Evolutionary conservation across 1,140 invertebrate genomes (phyloP), one percentile per base, ranked within the genome.

Genomic region (Batillaria attramentaria): DNA sequence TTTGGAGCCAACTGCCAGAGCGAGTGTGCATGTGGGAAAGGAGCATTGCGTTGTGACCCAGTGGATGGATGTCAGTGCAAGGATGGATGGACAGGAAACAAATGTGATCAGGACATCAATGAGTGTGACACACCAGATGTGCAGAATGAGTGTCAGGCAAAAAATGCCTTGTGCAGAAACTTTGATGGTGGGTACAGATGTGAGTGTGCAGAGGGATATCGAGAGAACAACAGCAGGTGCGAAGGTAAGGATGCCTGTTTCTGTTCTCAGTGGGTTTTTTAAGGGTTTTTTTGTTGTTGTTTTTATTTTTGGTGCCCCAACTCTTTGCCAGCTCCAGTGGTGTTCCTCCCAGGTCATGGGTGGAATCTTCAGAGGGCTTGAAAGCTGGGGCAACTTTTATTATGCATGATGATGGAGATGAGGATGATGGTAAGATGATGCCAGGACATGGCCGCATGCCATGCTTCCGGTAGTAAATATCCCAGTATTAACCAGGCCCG

Each of bases 41-140:
- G 69, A 24, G 70, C 37, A 13, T 16, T 3, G 20, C 24, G 31
- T 3, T 79, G 78, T 50, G 65, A 74, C 41, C 37, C 28, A 0
- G 39, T 66, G 16, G 50, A 24, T 16, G 78, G 78, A 18, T 79
- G 78, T 54, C 18, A 54, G 31, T 79, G 78, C 73, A 75, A 39
- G 6, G 2, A 10, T 3, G 78, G 78, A 16, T 79, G 72, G 72
- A 43, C 16, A 43, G 78, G 72, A 3, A 39, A 2, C 33, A 79
- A 78, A 10, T 78, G 46, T 57, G 68, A 54, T 33, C 31, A 46
- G 42, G 66, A 79, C 46, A 37, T 79, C 33, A 39, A 79, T 33
- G 78, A 79, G 72, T 79, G 78, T 66, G 16, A 57, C 1, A 31
- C 13, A 24, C 39, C 35, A 0, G 24, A 16, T 5, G 10, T 57